Conservation (phyloP, 2,797 vertebrate genomes). For the Coregonus suidteri region DNA sequence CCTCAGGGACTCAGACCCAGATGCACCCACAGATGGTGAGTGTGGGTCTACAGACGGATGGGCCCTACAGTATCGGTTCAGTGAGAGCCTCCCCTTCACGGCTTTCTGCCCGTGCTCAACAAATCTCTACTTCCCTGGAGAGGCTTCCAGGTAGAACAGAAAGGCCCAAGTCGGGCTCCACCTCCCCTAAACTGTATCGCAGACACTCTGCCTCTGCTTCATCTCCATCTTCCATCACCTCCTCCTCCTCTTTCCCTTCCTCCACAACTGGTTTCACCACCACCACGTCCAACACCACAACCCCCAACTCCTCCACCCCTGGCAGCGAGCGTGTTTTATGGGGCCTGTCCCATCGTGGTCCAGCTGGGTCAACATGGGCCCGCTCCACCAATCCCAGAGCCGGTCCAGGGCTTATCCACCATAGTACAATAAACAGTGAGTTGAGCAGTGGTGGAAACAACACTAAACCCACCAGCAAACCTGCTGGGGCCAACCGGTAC, state of each 20-base stretch:
- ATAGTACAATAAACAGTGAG: slow-evolving; percentile 32
- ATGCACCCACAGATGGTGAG: slow-evolving; percentile 70
- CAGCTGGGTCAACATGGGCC: slow-evolving; percentile 79
- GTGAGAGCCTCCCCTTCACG: slow-evolving; percentile 83
- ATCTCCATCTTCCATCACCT: slow-evolving; percentile 49
- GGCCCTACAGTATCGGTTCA: slow-evolving; percentile 20
- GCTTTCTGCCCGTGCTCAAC: slow-evolving; percentile 79
- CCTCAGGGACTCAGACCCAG: slow-evolving; percentile 70
- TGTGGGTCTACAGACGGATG: slow-evolving; percentile 75
- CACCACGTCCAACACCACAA: slow-evolving; percentile 29
- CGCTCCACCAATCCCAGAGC: slow-evolving; percentile 80
- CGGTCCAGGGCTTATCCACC: slow-evolving; percentile 60
- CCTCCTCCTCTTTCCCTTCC: slow-evolving; percentile 26
- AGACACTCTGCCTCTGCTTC: slow-evolving; percentile 76
- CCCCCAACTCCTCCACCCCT: slow-evolving; percentile 33
- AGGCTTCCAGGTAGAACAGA: slow-evolving; percentile 82
- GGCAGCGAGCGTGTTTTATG: slow-evolving; percentile 84
- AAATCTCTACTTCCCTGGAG: slow-evolving; percentile 89
- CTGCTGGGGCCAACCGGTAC: slow-evolving; percentile 72
- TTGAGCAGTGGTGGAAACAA: slow-evolving; percentile 70
- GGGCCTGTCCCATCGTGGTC: slow-evolving; percentile 82
- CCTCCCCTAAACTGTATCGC: slow-evolving; percentile 89
- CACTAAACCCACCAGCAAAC: slow-evolving; percentile 76
- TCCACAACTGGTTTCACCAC: slow-evolving; percentile 38
- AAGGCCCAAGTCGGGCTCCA: slow-evolving; percentile 77